phyloP scores from a whole-genome alignment of 1,140 invertebrate species.

The Heliothis subflexa region DNA sequence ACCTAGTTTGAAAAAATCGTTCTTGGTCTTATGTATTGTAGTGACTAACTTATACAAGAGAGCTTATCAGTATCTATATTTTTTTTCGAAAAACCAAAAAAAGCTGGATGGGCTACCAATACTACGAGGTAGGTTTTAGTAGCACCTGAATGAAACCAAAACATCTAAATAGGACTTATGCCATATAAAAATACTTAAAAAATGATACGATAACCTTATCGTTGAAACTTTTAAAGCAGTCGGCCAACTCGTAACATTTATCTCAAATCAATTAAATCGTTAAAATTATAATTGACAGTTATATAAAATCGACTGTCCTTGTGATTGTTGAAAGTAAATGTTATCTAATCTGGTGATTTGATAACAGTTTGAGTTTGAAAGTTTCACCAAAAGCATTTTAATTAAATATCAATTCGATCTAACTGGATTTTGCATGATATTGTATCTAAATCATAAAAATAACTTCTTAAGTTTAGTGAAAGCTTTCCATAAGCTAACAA shows the following conservation, averaged over 20 bases:
- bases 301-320: conserved; percentile 63
- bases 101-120: no score
- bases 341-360: background rate
- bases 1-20: conserved; percentile 17
- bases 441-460: no score
- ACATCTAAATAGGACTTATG: no score
- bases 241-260: background rate
- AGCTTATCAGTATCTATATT: no score
- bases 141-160: no score
- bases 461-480: no score
- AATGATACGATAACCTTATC: background rate
- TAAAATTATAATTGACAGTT: conserved; percentile 47
- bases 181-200: background rate
- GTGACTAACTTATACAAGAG: no score
- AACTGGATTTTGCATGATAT: no score
- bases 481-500: no score
- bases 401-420: background rate
- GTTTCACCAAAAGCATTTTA: background rate
- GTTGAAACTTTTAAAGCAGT: background rate
- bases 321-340: conserved; percentile 21
- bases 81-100: no score
- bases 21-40: no score
- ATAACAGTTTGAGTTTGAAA: background rate
- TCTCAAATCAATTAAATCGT: conserved; percentile 48
- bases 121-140: no score